Conservation (phyloP, 1,140 invertebrate genomes). For the Papilio glaucus region DNA sequence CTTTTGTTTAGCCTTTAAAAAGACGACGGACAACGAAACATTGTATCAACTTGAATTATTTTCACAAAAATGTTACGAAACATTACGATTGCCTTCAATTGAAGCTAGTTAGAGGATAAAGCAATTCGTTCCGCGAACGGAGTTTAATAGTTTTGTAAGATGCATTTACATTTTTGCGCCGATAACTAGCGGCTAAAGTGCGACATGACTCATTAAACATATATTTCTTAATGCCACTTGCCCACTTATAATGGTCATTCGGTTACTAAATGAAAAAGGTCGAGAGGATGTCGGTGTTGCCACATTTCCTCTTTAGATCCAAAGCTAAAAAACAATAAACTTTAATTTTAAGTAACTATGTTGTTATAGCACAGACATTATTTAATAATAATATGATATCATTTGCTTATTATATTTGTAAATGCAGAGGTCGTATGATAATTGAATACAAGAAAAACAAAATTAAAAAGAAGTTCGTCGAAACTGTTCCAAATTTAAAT, state of each 20-base stretch:
- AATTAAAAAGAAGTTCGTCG: too few species aligned
- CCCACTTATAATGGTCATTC: slow-evolving; percentile 25
- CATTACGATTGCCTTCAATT: slow-evolving; percentile 13
- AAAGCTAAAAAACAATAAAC: slow-evolving; percentile 19
- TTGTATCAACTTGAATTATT: too few species aligned
- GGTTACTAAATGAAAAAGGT: slow-evolving; percentile 32
- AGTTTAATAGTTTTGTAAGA: slow-evolving; percentile 22
- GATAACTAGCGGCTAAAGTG: slow-evolving; percentile 7
- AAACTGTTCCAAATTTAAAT: too few species aligned
- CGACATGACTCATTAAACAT: slow-evolving; percentile 27
- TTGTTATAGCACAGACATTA: background rate
- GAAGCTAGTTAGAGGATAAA: slow-evolving; percentile 22
- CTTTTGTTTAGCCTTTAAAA: too few species aligned
- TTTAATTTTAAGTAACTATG: slow-evolving; percentile 11
- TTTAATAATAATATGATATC: slow-evolving; percentile 16
- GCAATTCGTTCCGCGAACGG: slow-evolving; percentile 29
- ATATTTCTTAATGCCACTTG: slow-evolving; percentile 33
- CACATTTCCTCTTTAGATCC: slow-evolving; percentile 17
- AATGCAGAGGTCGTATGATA: background rate
- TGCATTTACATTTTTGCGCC: slow-evolving; percentile 28
- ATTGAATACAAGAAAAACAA: background rate
- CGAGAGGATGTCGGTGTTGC: slow-evolving; percentile 21
- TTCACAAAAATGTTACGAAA: background rate
- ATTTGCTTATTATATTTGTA: background rate
- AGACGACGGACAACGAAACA: too few species aligned